A percentile compares a stretch with the other conserved stretches of the same genome.
phyloP scores from a whole-genome alignment of 2,113 vertebrate genomes.

The Bungarus multicinctus region DNA sequence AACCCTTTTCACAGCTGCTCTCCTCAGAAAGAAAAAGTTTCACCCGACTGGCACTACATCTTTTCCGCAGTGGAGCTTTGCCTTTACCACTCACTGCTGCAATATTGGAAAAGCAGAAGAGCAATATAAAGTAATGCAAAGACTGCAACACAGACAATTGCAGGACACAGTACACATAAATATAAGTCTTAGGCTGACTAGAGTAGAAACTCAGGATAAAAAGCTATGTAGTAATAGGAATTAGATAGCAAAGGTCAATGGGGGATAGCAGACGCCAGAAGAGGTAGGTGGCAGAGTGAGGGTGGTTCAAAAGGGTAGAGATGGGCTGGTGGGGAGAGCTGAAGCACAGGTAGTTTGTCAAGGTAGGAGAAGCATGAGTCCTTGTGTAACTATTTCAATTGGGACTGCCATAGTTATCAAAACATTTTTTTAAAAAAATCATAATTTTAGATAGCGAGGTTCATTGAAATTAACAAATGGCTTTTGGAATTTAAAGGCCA shows the following conservation, averaged over 20 bases:
- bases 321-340: background rate
- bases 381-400: background rate
- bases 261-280: background rate
- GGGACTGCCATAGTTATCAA: background rate
- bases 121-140: background rate
- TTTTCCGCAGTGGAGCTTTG: conserved; percentile 91
- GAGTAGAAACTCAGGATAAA: background rate
- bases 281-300: background rate
- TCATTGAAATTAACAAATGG: background rate
- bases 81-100: conserved; percentile 87
- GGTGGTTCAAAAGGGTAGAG: background rate
- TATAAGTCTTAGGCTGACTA: background rate
- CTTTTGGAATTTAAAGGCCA: background rate
- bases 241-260: background rate
- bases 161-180: background rate
- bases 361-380: background rate
- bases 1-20: conserved; percentile 94
- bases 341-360: background rate
- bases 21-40: conserved; percentile 72
- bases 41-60: conserved; percentile 65
- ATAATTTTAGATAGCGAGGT: background rate
- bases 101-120: conserved; percentile 45
- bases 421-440: background rate
- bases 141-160: background rate
- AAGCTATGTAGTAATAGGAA: background rate